A percentile compares a stretch with the other conserved stretches of the same genome.
These are phyloP conservation scores for Plagiodera versicolora DNA, from an alignment of 2,888 invertebrate genomes.

Conservation along the genomic window DNA sequence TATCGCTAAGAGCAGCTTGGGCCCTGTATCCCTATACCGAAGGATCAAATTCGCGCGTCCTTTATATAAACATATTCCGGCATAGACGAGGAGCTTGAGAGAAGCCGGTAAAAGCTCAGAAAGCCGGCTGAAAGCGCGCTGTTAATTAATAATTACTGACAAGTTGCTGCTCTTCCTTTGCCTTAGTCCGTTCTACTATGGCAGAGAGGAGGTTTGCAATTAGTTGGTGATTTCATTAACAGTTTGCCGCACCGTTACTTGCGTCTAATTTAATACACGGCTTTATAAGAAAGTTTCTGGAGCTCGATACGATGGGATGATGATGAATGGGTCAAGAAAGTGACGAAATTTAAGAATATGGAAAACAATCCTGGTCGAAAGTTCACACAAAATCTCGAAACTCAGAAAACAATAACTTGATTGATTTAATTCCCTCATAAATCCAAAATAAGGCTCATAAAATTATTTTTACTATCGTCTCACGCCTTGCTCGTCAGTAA, in stretches of 20 bases:
- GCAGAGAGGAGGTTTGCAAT: constrained; percentile 45
- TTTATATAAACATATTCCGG: constrained; percentile 54
- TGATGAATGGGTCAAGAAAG: constrained; percentile 17
- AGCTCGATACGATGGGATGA: constrained; percentile 14
- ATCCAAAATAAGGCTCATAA: too few relatives aligned
- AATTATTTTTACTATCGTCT: too few relatives aligned
- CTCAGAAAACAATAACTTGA: too few relatives aligned
- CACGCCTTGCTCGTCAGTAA: too few relatives aligned
- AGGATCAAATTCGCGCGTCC: constrained; percentile 36
- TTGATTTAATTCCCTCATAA: too few relatives aligned
- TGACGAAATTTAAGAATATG: constrained; percentile 1
- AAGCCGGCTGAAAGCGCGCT: constrained; percentile 58
- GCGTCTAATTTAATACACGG: constrained; percentile 41
- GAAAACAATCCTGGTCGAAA: neutral
- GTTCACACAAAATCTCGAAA: too few relatives aligned
- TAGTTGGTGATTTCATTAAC: constrained; percentile 51
- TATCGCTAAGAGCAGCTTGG: constrained; percentile 28
- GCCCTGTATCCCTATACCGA: constrained; percentile 20
- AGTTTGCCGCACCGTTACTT: constrained; percentile 50
- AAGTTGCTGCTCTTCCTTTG: constrained; percentile 58
- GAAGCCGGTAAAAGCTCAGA: constrained; percentile 58
- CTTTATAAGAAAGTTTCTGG: constrained; percentile 33
- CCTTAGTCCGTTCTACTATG: constrained; percentile 49
- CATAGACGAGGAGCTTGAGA: constrained; percentile 52
- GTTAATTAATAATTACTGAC: constrained; percentile 61